Evolutionary conservation across 2,113 vertebrate genomes (phyloP).

Genomic region (Triplophysa tibetana): DNA sequence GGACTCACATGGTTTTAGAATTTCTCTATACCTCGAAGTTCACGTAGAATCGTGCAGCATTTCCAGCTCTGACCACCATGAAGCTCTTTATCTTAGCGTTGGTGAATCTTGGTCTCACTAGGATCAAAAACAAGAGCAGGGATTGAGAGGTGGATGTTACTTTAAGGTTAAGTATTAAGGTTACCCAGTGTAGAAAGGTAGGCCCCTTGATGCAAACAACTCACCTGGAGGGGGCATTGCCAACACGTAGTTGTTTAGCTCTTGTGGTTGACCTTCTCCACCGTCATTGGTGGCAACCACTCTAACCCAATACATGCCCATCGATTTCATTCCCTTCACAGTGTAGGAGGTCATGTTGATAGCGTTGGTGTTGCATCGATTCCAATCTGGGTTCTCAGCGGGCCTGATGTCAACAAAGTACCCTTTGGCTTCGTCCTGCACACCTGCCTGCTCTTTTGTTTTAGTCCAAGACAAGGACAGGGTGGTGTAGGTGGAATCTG

Average conservation of each 20-base stretch:
- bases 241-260: conserved; percentile 74
- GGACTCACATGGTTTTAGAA: background rate
- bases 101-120: conserved; percentile 83
- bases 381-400: conserved; percentile 78
- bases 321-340: conserved; percentile 78
- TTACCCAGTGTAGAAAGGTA: background rate
- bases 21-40: conserved; percentile 81
- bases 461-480: conserved; percentile 82
- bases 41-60: conserved; percentile 77
- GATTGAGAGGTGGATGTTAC: too few relatives aligned
- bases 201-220: conserved; percentile 21
- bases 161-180: too few relatives aligned
- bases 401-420: conserved; percentile 84
- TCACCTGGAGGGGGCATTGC: conserved; percentile 77
- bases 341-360: conserved; percentile 72
- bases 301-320: conserved; percentile 79
- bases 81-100: conserved; percentile 76
- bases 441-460: conserved; percentile 69
- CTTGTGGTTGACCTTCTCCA: conserved; percentile 72
- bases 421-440: conserved; percentile 76
- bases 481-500: conserved; percentile 77
- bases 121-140: background rate
- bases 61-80: conserved; percentile 81
- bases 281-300: conserved; percentile 76
- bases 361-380: conserved; percentile 74